These are phyloP conservation scores for Kryptopterus vitreolus DNA, from an alignment of 2,797 vertebrate genomes.

Conservation along the genomic window DNA sequence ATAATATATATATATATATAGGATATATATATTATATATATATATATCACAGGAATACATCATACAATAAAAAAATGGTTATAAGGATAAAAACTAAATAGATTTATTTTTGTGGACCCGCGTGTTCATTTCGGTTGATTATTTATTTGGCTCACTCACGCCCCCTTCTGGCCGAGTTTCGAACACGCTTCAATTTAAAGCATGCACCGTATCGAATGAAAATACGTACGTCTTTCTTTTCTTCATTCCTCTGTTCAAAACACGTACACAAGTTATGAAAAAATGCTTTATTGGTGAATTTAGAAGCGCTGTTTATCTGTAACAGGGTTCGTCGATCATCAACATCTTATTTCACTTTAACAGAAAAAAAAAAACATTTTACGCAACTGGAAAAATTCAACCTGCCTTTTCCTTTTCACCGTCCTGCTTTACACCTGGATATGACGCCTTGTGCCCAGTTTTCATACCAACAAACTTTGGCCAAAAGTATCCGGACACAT, in stretches of 20 bases:
- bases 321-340: neutral
- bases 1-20: no score
- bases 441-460: neutral
- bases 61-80: no score
- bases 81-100: neutral
- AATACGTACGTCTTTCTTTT: no score
- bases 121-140: neutral
- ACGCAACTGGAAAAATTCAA: constrained; percentile 2
- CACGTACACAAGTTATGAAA: constrained; percentile 22
- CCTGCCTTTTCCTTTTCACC: neutral
- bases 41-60: no score
- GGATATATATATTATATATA: no score
- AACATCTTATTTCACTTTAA: neutral
- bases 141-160: constrained; percentile 39
- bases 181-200: neutral
- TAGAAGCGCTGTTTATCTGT: neutral
- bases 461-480: no score
- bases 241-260: neutral
- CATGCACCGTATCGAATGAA: neutral
- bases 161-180: constrained; percentile 60
- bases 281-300: constrained; percentile 31
- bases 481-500: no score
- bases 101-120: neutral
- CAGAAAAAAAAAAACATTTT: neutral
- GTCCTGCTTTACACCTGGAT: neutral